Base-by-base conservation (phyloP, 2,797 vertebrate species). In the Notamacropus eugenii region DNA sequence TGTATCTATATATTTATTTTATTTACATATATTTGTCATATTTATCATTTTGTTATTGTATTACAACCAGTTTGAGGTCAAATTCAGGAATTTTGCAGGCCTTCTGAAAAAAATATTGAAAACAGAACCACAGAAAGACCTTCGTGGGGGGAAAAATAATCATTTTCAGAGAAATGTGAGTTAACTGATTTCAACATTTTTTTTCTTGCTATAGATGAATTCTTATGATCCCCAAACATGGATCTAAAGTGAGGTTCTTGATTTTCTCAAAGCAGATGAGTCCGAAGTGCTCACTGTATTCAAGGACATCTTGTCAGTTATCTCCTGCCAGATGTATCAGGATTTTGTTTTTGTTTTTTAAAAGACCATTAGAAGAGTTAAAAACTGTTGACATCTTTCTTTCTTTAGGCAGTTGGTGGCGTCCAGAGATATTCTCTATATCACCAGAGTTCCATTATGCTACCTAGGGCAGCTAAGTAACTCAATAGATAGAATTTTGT, bases 201-300 rank as follows among this genome's bases (percentile, higher is more conserved):
- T 74, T 67, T 92, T 62, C 13, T 56, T 13, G 59, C 31, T 96
- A 90, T 58, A 62, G 90, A 96, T 92, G 62, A 31, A 57, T 19
- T 5, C 82, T 40, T 94, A 95, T 93, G 67, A 29, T 95, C 93
- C 52, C 94, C 95, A 94, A 92, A 55, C 93, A 94, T 92, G 91
- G 74, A 92, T 94, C 8, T 12, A 5, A 4, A 93, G 62, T 92
- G 27, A 90, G 93, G 8, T 94, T 28, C 55, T 96, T 96, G 93
- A 97, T 96, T 97, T 96, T 90, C 94, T 93, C 96, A 96, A 93
- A 96, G 94, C 74, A 90, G 91, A 96, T 82, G 74, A 40, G 8
- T 24, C 74, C 46, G 16, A 97, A 96, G 92, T 96, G 92, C 55
- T 95, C 96, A 96, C 95, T 94, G 62, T 95, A n/a, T 22, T 54